phyloP scores from a whole-genome alignment of 2,888 invertebrate genomes.

The Noctuana brunneofusca region DNA sequence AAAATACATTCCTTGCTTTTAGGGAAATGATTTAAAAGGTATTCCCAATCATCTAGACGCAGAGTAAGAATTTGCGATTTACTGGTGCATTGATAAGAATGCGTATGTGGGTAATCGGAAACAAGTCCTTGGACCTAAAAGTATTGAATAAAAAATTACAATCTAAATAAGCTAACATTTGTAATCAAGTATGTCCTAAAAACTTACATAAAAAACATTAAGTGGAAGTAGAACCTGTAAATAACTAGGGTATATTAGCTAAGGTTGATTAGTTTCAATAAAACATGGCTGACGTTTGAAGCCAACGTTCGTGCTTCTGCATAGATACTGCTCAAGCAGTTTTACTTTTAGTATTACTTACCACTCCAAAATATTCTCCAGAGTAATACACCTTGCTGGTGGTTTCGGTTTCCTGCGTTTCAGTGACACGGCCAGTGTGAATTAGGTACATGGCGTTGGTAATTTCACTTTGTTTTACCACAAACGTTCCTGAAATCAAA shows the following conservation, averaged over 20 bases:
- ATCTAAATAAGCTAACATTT: no score
- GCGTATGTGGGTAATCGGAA: constrained; percentile 52
- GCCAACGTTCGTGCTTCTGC: no score
- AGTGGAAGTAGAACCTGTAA: no score
- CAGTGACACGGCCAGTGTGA: constrained; percentile 60
- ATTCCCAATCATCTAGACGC: constrained; percentile 59
- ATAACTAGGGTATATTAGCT: no score
- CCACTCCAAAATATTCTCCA: constrained; percentile 62
- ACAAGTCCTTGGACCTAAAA: constrained; percentile 61
- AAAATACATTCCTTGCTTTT: constrained; percentile 52
- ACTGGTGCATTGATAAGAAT: constrained; percentile 57
- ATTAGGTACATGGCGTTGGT: constrained; percentile 69
- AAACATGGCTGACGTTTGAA: no score
- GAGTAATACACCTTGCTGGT: constrained; percentile 46
- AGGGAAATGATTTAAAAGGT: constrained; percentile 63
- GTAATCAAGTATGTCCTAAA: no score
- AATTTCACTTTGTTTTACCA: constrained; percentile 66
- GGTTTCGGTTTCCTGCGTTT: constrained; percentile 44
- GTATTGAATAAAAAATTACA: not conserved
- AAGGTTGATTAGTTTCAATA: no score
- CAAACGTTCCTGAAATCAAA: constrained; percentile 57
- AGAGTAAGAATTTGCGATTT: constrained; percentile 65
- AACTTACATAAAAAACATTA: no score
- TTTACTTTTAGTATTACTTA: constrained; percentile 41
- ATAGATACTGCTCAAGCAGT: no score